Evolutionary conservation across 23 tunicate species (phyloP).

Genomic region (Halocynthia roretzi): DNA sequence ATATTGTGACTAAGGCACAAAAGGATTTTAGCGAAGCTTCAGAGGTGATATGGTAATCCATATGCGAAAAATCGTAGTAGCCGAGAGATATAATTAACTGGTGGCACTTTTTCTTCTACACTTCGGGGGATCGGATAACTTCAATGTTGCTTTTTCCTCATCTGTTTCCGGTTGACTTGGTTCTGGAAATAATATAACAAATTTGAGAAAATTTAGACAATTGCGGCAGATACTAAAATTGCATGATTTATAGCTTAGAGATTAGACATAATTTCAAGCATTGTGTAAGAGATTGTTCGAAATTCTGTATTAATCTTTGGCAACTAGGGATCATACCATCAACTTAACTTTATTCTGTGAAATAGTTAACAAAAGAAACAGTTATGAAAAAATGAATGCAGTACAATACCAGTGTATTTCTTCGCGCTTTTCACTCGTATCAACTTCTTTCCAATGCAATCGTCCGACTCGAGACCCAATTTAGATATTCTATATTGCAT

Average conservation of each 20-base stretch:
- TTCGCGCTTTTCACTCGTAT: conserved; percentile 55
- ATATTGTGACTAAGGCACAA: no score
- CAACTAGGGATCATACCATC: no score
- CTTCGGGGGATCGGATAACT: conserved; percentile 61
- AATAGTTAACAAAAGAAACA: background rate
- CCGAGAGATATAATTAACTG: background rate
- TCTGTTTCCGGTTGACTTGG: conserved; percentile 32
- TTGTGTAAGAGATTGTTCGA: no score
- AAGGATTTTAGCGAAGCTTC: no score
- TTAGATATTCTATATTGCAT: conserved; percentile 54
- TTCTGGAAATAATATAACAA: conserved; percentile 16
- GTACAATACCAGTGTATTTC: conserved; percentile 54
- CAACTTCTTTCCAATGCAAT: conserved; percentile 27
- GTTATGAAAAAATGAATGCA: background rate
- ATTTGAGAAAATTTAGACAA: background rate
- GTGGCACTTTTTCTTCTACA: conserved; percentile 51
- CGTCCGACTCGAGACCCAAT: conserved; percentile 26
- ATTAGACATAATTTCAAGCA: no score
- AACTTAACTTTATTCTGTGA: background rate
- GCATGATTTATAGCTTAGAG: background rate
- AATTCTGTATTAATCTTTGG: no score
- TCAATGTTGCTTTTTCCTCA: conserved; percentile 22
- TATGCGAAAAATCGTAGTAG: no score
- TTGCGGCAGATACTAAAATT: background rate
- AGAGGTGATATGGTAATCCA: no score